Evolutionary conservation across 2,797 vertebrate species (phyloP).

Genomic region (Channallabes apus): DNA sequence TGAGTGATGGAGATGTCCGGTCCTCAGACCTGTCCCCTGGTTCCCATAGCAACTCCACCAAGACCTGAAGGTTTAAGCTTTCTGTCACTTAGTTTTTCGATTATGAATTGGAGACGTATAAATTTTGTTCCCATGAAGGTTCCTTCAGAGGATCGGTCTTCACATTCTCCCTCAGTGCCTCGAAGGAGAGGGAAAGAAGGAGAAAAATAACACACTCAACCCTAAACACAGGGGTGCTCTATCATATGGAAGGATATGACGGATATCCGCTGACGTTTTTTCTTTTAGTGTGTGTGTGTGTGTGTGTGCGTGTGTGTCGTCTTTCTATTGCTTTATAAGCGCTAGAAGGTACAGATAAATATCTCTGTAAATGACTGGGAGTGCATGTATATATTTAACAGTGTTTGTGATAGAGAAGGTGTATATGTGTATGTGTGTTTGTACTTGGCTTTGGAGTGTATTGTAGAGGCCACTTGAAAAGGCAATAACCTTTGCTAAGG

Average conservation of each 20-base stretch:
- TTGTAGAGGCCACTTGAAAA: conserved; percentile 68
- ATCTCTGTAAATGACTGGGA: conserved; percentile 21
- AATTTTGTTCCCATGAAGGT: conserved; percentile 67
- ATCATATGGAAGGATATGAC: conserved; percentile 48
- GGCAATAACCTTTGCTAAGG: conserved; percentile 69
- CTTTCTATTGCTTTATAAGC: conserved; percentile 59
- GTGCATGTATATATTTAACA: conserved; percentile 39
- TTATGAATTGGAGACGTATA: conserved; percentile 70
- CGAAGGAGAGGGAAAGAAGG: conserved; percentile 57
- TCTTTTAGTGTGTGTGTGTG: too few species aligned
- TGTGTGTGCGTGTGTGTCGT: conserved; percentile 37
- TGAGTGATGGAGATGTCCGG: conserved; percentile 62
- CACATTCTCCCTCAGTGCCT: conserved; percentile 57
- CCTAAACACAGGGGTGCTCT: conserved; percentile 47
- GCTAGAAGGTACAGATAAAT: conserved; percentile 41
- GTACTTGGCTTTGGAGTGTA: conserved; percentile 55
- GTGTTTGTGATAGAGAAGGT: conserved; percentile 17
- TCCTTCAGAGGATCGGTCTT: conserved; percentile 58
- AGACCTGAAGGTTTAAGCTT: conserved; percentile 63
- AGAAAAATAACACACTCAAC: conserved; percentile 55
- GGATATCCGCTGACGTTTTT: conserved; percentile 58
- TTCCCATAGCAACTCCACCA: conserved; percentile 65
- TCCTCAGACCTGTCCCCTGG: conserved; percentile 57
- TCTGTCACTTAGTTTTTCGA: conserved; percentile 66
- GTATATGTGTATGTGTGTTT: conserved; percentile 49